Evolutionary conservation across 2,888 invertebrate species (phyloP).

Genomic region (Erebia palarica): DNA sequence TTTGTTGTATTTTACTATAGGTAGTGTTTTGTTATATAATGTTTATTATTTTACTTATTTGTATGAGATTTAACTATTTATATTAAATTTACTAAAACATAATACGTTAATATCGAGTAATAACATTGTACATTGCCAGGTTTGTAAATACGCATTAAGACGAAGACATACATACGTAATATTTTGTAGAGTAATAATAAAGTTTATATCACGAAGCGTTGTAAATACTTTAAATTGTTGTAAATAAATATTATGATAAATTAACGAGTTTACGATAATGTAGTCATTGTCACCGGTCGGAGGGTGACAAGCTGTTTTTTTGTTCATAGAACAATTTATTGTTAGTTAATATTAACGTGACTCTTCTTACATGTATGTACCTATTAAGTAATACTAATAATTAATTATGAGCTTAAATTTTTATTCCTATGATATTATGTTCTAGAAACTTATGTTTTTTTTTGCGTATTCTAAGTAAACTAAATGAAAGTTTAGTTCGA

Average conservation of each 20-base stretch:
- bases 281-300: slow-evolving; percentile 56
- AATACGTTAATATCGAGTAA: slow-evolving; percentile 5
- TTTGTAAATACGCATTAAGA: slow-evolving; percentile 60
- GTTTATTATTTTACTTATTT: no score
- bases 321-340: slow-evolving; percentile 72
- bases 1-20: no score
- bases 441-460: not conserved
- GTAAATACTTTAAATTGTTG: slow-evolving; percentile 69
- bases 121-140: slow-evolving; percentile 54
- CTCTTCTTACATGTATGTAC: slow-evolving; percentile 14
- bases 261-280: slow-evolving; percentile 29
- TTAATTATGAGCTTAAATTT: not conserved
- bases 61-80: not conserved
- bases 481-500: not conserved
- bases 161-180: slow-evolving; percentile 56
- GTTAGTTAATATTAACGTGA: slow-evolving; percentile 6
- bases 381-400: not conserved
- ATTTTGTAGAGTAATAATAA: slow-evolving; percentile 50
- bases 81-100: not conserved
- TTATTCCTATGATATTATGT: no score
- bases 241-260: slow-evolving; percentile 36
- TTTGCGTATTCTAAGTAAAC: not conserved
- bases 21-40: no score
- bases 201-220: slow-evolving; percentile 66
- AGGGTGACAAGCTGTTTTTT: slow-evolving; percentile 67